Evolutionary conservation across 2,113 vertebrate genomes (phyloP), one percentile per base, ranked within the genome.

Genomic region (Tragelaphus strepsiceros): DNA sequence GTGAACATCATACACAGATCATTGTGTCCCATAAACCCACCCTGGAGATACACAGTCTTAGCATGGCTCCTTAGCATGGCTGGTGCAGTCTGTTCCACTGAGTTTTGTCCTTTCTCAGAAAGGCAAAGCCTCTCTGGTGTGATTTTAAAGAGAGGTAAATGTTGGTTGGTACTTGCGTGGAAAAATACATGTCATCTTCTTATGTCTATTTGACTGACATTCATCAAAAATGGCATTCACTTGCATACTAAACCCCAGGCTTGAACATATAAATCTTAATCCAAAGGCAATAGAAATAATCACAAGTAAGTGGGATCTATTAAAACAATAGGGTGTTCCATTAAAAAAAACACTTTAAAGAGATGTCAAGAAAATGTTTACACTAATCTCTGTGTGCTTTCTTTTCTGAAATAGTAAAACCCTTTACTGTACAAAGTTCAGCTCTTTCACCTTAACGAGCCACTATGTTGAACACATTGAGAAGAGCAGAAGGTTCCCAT

Each of bases 191-290:
- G 16, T 81, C 49, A 53, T 21, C 16, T 51, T 51, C 28, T 32
- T 51, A 53, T 3, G 16, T 53, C 9, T 28, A 0, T 26, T 53
- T 81, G 26, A 81, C 21, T 21, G 28, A 81, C 28, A 12, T 32
- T 19, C 49, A 81, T 19, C 28, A 32, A 32, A 51, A 81, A 32
- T 21, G 28, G 9, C 46, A 81, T 81, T 19, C 78, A 81, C 5
- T 53, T 32, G 16, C 78, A 21, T 21, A 32, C 0, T 1, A 32
- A 81, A 32, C 9, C 28, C 9, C 46, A 53, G 28, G 8, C 2
- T 81, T 81, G 78, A 81, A 13, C 49, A 81, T 53, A 81, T 9
- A 81, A 53, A 53, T 12, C 49, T 81, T 81, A 30, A 53, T 12
- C 17, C 49, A 32, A 32, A 81, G 16, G 49, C 49, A 81, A 53